phyloP scores from a whole-genome alignment of 2,113 vertebrate genomes.

The Pyxicephalus adspersus region DNA sequence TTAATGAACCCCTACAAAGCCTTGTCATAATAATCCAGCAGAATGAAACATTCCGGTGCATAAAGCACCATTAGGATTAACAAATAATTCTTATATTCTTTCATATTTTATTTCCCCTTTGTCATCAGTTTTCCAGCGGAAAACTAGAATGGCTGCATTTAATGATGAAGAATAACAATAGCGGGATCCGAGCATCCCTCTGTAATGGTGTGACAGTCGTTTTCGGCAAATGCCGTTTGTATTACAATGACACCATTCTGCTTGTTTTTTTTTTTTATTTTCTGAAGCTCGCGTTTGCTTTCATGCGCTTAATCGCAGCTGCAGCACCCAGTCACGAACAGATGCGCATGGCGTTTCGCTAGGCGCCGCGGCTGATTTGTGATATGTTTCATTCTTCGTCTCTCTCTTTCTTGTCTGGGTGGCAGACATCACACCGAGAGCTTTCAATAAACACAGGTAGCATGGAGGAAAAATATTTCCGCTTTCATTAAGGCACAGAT shows the following conservation, averaged over 20 bases:
- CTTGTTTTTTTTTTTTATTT: neutral
- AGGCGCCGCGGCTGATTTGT: too few relatives aligned
- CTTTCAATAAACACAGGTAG: conserved; percentile 19
- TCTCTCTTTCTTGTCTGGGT: conserved; percentile 4
- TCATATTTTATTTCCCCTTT: too few relatives aligned
- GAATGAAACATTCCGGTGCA: too few relatives aligned
- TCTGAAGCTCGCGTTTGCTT: conserved; percentile 19
- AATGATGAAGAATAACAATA: too few relatives aligned
- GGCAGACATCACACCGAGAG: conserved; percentile 11
- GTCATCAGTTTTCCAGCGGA: too few relatives aligned
- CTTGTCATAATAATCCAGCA: too few relatives aligned
- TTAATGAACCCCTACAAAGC: too few relatives aligned
- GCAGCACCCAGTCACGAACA: conserved; percentile 10
- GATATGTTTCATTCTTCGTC: neutral
- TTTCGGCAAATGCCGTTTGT: neutral
- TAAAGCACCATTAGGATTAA: too few relatives aligned
- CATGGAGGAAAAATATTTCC: neutral
- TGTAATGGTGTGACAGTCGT: too few relatives aligned
- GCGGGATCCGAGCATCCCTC: too few relatives aligned
- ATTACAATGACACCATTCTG: neutral
- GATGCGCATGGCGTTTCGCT: conserved; percentile 13
- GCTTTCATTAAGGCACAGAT: conserved; percentile 25
- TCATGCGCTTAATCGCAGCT: conserved; percentile 31
- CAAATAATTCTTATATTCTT: too few relatives aligned
- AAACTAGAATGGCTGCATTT: too few relatives aligned